A percentile compares a stretch with the other conserved stretches of the same genome.
Conservation (phyloP, 2,888 invertebrate genomes). For the Itoplectis maculator region DNA sequence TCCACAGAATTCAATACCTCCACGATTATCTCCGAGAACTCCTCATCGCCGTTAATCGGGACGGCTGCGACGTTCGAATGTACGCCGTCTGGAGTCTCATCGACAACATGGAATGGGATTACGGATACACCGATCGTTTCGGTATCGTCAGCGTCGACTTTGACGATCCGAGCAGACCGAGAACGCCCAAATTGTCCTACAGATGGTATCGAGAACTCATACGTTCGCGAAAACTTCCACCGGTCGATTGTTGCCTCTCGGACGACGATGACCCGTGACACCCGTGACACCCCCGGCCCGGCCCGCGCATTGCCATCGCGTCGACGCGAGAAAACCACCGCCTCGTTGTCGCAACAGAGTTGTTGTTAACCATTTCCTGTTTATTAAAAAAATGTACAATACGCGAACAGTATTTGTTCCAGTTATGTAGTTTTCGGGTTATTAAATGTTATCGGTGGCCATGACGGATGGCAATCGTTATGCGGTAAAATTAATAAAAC, state of each 20-base stretch:
- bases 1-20: constrained; percentile 74
- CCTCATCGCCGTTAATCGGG: constrained; percentile 84
- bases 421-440: background rate
- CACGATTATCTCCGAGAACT: constrained; percentile 85
- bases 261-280: too few species aligned
- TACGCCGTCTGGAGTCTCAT: constrained; percentile 88
- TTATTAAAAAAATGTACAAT: background rate
- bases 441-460: background rate
- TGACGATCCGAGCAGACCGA: constrained; percentile 86
- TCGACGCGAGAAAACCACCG: too few species aligned
- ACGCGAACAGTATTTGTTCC: background rate
- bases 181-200: constrained; percentile 88
- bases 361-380: constrained; percentile 1
- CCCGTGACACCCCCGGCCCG: too few species aligned
- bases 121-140: constrained; percentile 88
- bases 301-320: too few species aligned
- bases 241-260: background rate
- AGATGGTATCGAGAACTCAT: constrained; percentile 86
- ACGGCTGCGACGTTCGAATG: constrained; percentile 85
- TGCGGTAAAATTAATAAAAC: background rate
- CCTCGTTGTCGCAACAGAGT: too few species aligned
- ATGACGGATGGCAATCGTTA: background rate
- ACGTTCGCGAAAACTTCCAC: constrained; percentile 82
- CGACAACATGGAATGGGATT: constrained; percentile 89
- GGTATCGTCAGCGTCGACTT: constrained; percentile 90